These are phyloP conservation scores for Marmota monax DNA, from an alignment of 2,113 vertebrate genomes.

Conservation along the genomic window DNA sequence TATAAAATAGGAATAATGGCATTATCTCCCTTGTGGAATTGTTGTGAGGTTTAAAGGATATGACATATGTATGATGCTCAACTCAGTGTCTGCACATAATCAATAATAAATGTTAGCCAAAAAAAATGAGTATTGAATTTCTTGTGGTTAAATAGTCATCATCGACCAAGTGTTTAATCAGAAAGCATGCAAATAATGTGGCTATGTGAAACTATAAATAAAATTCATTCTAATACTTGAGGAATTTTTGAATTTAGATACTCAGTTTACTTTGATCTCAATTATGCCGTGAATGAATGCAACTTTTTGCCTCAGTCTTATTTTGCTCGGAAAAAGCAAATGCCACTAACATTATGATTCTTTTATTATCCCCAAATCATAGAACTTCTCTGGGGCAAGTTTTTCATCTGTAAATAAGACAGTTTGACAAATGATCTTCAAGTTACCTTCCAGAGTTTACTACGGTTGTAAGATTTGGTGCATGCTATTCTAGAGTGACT, in stretches of 20 bases:
- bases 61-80: not conserved
- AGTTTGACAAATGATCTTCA: constrained; percentile 39
- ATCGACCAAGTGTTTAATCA: not conserved
- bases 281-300: constrained; percentile 49
- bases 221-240: constrained; percentile 27
- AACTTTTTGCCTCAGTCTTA: constrained; percentile 58
- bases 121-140: not conserved
- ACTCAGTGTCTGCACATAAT: not conserved
- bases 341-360: constrained; percentile 42
- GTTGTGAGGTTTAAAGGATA: not conserved
- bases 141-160: not conserved
- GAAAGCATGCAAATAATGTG: not conserved
- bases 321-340: constrained; percentile 71
- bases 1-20: not conserved
- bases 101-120: not conserved
- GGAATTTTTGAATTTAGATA: constrained; percentile 36
- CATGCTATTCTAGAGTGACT: not conserved
- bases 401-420: constrained; percentile 65
- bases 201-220: not conserved
- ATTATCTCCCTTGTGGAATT: not conserved
- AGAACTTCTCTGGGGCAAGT: constrained; percentile 8
- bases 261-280: constrained; percentile 60
- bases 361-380: constrained; percentile 61
- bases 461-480: constrained; percentile 28
- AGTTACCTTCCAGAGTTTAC: constrained; percentile 40